These are phyloP conservation scores for Patagioenas fasciata DNA, from an alignment of 2,113 vertebrate genomes.

Conservation along the genomic window DNA sequence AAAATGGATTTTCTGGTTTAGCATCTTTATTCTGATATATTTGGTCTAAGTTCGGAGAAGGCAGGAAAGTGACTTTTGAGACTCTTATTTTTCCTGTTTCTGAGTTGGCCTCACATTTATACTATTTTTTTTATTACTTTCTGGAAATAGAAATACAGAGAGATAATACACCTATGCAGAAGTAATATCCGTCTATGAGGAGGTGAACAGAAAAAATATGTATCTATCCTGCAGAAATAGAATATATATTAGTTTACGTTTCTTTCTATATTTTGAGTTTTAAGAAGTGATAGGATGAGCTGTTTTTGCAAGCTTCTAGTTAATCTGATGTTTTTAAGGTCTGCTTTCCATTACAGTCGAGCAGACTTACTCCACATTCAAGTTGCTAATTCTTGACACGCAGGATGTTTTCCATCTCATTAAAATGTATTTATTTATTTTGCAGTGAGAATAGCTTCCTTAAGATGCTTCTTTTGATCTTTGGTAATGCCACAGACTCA, in stretches of 20 bases:
- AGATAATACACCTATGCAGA: slow-evolving; percentile 13
- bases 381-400: background rate
- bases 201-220: background rate
- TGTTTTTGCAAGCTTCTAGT: background rate
- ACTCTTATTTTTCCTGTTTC: background rate
- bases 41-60: background rate
- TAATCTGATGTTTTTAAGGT: slow-evolving; percentile 28
- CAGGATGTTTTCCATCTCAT: slow-evolving; percentile 39
- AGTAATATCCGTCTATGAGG: slow-evolving; percentile 8
- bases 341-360: background rate
- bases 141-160: slow-evolving; percentile 18
- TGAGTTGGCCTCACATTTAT: background rate
- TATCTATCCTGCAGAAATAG: slow-evolving; percentile 4
- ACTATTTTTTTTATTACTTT: slow-evolving; percentile 9
- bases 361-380: background rate
- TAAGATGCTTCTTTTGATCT: slow-evolving; percentile 49
- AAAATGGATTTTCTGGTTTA: background rate
- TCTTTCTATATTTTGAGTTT: slow-evolving; percentile 8
- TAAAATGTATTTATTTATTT: slow-evolving; percentile 65
- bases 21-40: background rate
- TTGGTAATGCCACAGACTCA: slow-evolving; percentile 1
- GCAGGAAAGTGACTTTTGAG: background rate
- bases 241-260: slow-evolving; percentile 45
- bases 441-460: background rate
- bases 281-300: background rate